Base-by-base conservation (phyloP, 2,888 invertebrate species). In the Meloe dianella region DNA sequence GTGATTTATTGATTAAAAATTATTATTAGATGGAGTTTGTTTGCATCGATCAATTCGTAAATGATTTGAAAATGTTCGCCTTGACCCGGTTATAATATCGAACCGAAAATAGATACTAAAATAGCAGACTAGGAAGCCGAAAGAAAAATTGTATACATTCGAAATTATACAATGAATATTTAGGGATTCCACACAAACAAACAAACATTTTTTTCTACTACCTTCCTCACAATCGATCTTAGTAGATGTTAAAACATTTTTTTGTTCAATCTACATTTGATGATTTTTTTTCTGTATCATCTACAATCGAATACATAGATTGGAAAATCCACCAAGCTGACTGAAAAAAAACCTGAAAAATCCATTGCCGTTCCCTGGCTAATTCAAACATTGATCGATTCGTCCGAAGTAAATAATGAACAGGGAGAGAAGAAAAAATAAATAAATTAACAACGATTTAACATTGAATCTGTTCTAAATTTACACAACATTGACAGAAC, bases 41-140 rank as follows among this genome's bases (percentile, higher is more conserved):
- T 41, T 41, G n/a, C n/a, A 10, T 41, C n/a, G 41, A 41, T 41
- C 17, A 41, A 41, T 41, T 41, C 17, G 41, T 41, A 41, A 41
- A 17, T 41, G 17, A 41, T 41, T 17, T 41, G 41, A 41, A 41
- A 41, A 41, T 41, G 17, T 41, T 41, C 41, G 5, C 41, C 41
- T 41, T 41, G 41, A 41, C 41, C 41, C 41, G 41, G 41, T 41
- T 41, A 6, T n/a, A 41, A 17, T 41, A 41, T 41, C 41, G 41
- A 41, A 41, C 41, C 41, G 41, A 41, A 41, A 41, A 41, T 41
- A 41, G 41, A 41, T 41, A 41, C 4, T 12, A 12, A 38, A 41
- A 41, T 41, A 41, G n/a, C 41, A 41, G 17, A 12, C 5, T 12
- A 41, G 4, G n/a, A 41, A 41, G 5, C n/a, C 41, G 17, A 41